Base-by-base conservation (phyloP, 2,113 vertebrate genomes). In the Camelus bactrianus region DNA sequence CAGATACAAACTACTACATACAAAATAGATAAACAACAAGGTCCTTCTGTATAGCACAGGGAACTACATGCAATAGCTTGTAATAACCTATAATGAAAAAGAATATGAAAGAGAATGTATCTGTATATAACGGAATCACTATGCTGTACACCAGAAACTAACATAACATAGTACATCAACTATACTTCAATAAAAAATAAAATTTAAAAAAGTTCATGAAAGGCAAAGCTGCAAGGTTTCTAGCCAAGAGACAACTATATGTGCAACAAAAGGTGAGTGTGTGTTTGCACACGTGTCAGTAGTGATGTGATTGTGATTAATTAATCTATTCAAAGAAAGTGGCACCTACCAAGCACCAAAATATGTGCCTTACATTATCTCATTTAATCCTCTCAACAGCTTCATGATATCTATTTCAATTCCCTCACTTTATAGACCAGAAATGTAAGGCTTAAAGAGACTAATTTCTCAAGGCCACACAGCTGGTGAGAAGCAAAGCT, bases 321-420 rank as follows among this genome's bases (percentile, higher is more conserved):
- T 30, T 32, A 77, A 14, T 52, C 38, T 69, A 60, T 38, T 76
- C 54, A 76, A 69, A 92, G 76, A 13, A 65, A 56, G 58, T 8
- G 56, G 48, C 46, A 48, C 20, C 86, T 62, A 54, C 19, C n/a
- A 56, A 82, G 84, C 20, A 82, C 28, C 77, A 76, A 88, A 16
- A 22, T 50, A 76, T 69, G 60, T 46, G 35, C 42, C 65, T 60
- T 76, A 58, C 14, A 35, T n/a, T 70, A 80, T 56, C 46, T 86
- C 81, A 80, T 50, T 92, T 52, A 65, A 92, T 81, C n/a, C 65
- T 65, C 83, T 88, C 83, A 88, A 82, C 3, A 75, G 26, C 26
- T 50, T 38, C 38, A 35, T 48, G 85, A 73, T 48, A 75, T 50
- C 46, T 65, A 12, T 58, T 58, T 76, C 76, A 67, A 75, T 76